Percentiles rank a stretch among this genome's conserved stretches.
phyloP scores from a whole-genome alignment of 2,888 invertebrate species.

The Brassicogethes aeneus region DNA sequence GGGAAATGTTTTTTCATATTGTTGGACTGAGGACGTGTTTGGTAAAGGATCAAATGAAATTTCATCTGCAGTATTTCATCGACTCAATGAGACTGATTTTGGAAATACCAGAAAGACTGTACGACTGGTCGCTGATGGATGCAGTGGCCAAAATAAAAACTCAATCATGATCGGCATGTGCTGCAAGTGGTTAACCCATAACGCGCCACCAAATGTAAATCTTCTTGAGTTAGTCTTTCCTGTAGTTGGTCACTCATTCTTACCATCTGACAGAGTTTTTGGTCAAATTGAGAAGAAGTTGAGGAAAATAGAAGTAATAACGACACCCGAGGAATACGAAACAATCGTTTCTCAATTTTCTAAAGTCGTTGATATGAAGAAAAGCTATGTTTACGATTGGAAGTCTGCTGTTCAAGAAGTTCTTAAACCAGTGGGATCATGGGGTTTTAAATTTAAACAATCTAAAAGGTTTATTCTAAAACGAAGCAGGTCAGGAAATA shows the following conservation, averaged over 20 bases:
- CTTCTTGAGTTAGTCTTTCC: slow-evolving; percentile 10
- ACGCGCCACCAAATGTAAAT: slow-evolving; percentile 5
- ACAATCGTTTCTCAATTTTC: not conserved
- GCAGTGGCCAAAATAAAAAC: slow-evolving; percentile 12
- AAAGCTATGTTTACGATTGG: slow-evolving; percentile 1
- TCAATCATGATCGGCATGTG: slow-evolving; percentile 9
- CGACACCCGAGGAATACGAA: no score
- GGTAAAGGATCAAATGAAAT: no score
- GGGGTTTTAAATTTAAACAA: no score
- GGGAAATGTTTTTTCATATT: slow-evolving; percentile 8
- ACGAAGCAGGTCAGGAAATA: slow-evolving; percentile 3
- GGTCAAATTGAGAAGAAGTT: slow-evolving; percentile 8
- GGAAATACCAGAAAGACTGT: slow-evolving; percentile 1
- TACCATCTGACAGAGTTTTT: slow-evolving; percentile 10
- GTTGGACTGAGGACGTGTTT: slow-evolving; percentile 8
- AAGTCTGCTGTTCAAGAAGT: no score
- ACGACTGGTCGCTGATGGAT: slow-evolving; percentile 8
- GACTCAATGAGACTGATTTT: slow-evolving; percentile 1
- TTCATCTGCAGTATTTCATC: no score
- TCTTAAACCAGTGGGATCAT: no score
- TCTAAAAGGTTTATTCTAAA: no score
- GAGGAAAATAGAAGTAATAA: no score
- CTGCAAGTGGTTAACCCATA: slow-evolving; percentile 7
- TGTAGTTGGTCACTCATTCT: slow-evolving; percentile 7
- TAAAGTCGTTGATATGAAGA: slow-evolving; percentile 1